Evolutionary conservation across 2,888 invertebrate species (phyloP), one percentile per base, ranked within the genome.

Genomic region (Plemyria rubiginata): DNA sequence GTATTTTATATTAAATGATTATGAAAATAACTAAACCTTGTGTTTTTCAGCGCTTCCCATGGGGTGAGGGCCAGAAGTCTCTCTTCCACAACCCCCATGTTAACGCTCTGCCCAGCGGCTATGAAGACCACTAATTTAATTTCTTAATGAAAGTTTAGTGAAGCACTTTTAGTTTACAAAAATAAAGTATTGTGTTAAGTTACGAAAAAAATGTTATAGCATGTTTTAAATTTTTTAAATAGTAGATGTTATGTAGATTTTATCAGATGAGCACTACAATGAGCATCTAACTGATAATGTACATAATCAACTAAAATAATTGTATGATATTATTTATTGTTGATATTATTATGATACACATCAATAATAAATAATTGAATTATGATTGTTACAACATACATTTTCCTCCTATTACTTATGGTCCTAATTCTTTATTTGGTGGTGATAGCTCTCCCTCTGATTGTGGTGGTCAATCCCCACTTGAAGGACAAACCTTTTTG

Each of bases 51-150:
- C 94, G 96, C 71, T 98, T 98, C 94, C 98, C 98, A 59, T 98
- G 98, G 98, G 98, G 98, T 73, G 98, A 98, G 80, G 98, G 98
- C 68, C 96, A 96, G 86, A 96, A 96, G 82, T 94, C 95, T 7
- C 92, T 98, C 66, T 97, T 98, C 95, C 98, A 98, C 94, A 98
- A 98, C 88, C 95, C 96, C 56, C 94, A 96, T 72, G 85, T 92
- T 67, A 98, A 98, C 74, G 92, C 98, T 43, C 93, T 98, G 60
- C 97, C 97, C 60, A 94, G 93, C 67, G 98, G 98, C 65, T 98
- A 97, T 88, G 98, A 98, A 93, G 92, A 94, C 61, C 77, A 79
- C 45, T 70, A 67, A 50, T 62, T 15, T 22, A 22, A 57, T 81
- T 85, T 43, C 52, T 62, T 51, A 22, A 22, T 46, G 59, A 56